Base-by-base conservation (phyloP, 2,888 invertebrate genomes). In the Sinhomidia bicolor region DNA sequence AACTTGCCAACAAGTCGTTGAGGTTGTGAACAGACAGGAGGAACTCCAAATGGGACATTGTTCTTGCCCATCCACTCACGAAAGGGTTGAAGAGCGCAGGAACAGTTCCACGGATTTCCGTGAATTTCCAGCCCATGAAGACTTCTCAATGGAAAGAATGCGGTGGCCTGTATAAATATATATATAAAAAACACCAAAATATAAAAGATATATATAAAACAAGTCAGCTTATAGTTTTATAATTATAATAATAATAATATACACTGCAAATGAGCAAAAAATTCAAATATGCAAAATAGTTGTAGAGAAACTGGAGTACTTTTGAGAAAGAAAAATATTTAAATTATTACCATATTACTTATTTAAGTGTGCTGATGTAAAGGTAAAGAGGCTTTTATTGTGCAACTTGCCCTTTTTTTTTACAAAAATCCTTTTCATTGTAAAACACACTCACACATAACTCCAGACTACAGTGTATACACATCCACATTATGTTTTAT, bases 91-190 rank as follows among this genome's bases (percentile, higher is more conserved):
- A 97, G 93, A 32, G 95, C 95, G 93, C 97, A 97, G 60, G 96
- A 96, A 93, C 97, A 97, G 93, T 97, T 96, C 97, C 97, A 97
- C 0, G 96, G 96, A 93, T 97, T 97, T 89, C 95, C 95, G n/a
- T 96, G 95, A 90, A 97, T 93, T 92, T 96, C 96, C 89, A 97
- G 94, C 14, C 96, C 96, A 93, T 96, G 96, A 80, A 97, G 93
- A 90, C 95, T 95, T 90, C 95, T 94, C 68, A 97, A 93, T 10
- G 95, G 95, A 0, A 96, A 96, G 89, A 97, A 94, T 7, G 93
- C 92, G 12, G 96, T 95, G 47, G 95, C 95, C 14, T 96, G 95
- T 10, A 85, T 51, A 51, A 54, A 54, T 1, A 44, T n/a, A n/a
- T n/a, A n/a, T n/a, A n/a, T n/a, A n/a, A n/a, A n/a, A n/a, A n/a